Conservation (phyloP, 2,113 vertebrate genomes). For the Macrotis lagotis region DNA sequence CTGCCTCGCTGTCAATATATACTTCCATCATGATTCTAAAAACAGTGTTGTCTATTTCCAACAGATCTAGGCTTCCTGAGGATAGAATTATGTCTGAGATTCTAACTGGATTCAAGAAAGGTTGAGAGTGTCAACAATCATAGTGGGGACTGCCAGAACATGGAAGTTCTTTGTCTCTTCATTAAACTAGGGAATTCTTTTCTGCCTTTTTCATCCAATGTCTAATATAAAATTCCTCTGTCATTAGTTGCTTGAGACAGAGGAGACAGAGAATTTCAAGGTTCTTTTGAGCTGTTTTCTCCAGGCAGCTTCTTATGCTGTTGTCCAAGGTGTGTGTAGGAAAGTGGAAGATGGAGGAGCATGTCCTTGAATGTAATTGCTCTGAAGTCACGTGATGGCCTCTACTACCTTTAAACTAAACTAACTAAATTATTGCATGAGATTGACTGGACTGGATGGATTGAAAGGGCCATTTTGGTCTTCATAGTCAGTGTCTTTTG, state of each 20-base stretch:
- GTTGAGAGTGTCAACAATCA: neutral
- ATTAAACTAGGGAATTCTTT: neutral
- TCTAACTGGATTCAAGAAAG: neutral
- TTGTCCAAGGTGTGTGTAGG: too few species aligned
- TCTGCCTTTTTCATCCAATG: neutral
- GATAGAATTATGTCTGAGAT: neutral
- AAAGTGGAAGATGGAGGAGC: too few species aligned
- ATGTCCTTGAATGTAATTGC: too few species aligned
- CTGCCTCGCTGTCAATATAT: neutral
- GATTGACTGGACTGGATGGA: too few species aligned
- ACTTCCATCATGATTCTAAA: neutral
- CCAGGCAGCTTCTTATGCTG: neutral
- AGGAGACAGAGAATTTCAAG: neutral
- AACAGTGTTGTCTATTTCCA: neutral
- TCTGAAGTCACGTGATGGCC: too few species aligned
- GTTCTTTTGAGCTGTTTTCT: neutral
- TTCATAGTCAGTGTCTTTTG: neutral
- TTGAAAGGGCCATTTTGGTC: neutral
- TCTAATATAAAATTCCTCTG: neutral
- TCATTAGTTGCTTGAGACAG: neutral
- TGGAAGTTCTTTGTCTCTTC: too few species aligned
- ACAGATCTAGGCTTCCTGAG: neutral
- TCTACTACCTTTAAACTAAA: too few species aligned
- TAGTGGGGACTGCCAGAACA: neutral
- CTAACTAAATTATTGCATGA: too few species aligned